Percentiles rank a stretch among this genome's conserved stretches.
These are phyloP conservation scores for Riptortus pedestris DNA, from an alignment of 1,140 invertebrate species.

Conservation along the genomic window DNA sequence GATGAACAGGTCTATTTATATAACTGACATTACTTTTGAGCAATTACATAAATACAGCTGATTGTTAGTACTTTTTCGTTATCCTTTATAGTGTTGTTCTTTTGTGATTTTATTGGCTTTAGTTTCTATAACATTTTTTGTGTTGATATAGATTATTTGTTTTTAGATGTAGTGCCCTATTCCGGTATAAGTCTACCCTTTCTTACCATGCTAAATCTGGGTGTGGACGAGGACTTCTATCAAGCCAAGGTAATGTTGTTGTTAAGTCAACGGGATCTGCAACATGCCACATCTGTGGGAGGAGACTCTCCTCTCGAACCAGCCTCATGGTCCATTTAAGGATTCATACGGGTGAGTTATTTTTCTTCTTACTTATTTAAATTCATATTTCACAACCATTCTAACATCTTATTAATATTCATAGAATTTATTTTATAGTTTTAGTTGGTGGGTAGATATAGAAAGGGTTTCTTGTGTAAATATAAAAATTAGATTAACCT, in stretches of 20 bases:
- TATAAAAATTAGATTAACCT: too few species aligned
- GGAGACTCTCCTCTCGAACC: slow-evolving; percentile 22
- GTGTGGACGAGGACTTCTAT: slow-evolving; percentile 25
- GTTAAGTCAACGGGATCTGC: slow-evolving; percentile 2
- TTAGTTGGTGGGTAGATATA: too few species aligned
- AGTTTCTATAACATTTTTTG: neutral
- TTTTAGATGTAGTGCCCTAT: slow-evolving; percentile 24
- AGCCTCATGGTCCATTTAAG: slow-evolving; percentile 29
- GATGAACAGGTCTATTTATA: too few species aligned
- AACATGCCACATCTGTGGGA: slow-evolving; percentile 24
- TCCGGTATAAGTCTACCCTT: slow-evolving; percentile 27
- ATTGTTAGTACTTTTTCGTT: neutral
- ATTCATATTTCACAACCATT: neutral
- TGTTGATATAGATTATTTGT: neutral
- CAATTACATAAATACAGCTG: neutral
- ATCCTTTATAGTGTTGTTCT: too few species aligned
- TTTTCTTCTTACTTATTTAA: neutral
- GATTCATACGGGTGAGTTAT: slow-evolving; percentile 27
- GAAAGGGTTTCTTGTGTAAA: too few species aligned
- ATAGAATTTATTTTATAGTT: too few species aligned
- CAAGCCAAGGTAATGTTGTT: slow-evolving; percentile 15
- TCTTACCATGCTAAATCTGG: slow-evolving; percentile 28
- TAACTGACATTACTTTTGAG: neutral
- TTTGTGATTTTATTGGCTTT: too few species aligned
- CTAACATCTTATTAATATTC: neutral